phyloP scores from a whole-genome alignment of 2,888 invertebrate genomes.

The Trisateles emortualis region DNA sequence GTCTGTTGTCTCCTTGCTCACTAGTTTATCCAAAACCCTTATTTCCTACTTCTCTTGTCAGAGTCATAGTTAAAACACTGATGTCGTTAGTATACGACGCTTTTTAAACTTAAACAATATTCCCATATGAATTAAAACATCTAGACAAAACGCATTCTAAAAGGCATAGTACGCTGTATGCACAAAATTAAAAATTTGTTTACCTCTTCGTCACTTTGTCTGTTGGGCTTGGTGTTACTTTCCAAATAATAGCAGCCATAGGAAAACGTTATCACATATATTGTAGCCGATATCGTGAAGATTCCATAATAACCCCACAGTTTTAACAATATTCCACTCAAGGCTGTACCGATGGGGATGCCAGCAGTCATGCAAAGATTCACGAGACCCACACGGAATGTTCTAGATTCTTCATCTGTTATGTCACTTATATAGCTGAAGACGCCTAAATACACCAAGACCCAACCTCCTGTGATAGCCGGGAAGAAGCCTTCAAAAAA shows the following conservation, averaged over 20 bases:
- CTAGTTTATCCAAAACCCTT: too few species aligned
- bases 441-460: conserved; percentile 85
- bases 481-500: conserved; percentile 84
- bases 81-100: too few species aligned
- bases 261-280: conserved; percentile 74
- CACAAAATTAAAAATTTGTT: conserved; percentile 15
- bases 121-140: too few species aligned
- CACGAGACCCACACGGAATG: conserved; percentile 87
- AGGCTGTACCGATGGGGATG: conserved; percentile 84
- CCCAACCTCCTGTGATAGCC: conserved; percentile 85
- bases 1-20: too few species aligned
- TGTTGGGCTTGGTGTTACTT: conserved; percentile 65
- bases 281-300: conserved; percentile 64
- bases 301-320: conserved; percentile 77
- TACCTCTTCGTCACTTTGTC: conserved; percentile 62
- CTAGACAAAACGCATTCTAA: too few species aligned
- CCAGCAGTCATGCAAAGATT: conserved; percentile 87
- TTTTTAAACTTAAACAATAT: too few species aligned
- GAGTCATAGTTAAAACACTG: too few species aligned
- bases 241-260: conserved; percentile 72
- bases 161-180: too few species aligned
- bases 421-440: conserved; percentile 88
- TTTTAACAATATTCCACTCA: conserved; percentile 83
- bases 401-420: conserved; percentile 83
- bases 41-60: too few species aligned